phyloP scores from a whole-genome alignment of 2,113 vertebrate genomes.

The Podiceps cristatus region DNA sequence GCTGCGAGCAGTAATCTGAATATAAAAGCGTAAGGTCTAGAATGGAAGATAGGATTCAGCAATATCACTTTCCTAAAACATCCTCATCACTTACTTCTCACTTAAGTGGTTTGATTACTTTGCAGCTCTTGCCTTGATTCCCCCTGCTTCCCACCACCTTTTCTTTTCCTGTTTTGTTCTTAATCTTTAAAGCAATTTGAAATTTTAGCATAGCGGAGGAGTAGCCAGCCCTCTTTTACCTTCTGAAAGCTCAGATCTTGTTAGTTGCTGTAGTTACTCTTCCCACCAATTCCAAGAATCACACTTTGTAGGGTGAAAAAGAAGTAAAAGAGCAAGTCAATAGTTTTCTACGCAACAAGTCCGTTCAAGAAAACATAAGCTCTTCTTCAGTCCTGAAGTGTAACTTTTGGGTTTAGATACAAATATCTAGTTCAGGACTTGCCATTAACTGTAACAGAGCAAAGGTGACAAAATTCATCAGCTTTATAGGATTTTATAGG shows the following conservation, averaged over 20 bases:
- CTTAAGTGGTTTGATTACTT: slow-evolving; percentile 49
- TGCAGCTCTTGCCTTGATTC: background rate
- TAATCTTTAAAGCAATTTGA: background rate
- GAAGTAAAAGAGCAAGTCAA: background rate
- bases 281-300: background rate
- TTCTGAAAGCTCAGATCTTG: background rate
- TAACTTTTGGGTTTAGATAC: background rate
- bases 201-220: background rate
- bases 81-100: background rate
- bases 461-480: background rate
- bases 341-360: background rate
- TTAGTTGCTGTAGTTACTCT: background rate
- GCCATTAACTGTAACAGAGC: background rate
- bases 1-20: slow-evolving; percentile 37
- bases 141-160: background rate
- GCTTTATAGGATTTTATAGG: background rate
- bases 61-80: background rate
- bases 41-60: background rate
- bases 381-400: background rate
- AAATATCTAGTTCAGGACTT: background rate
- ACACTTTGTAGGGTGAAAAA: background rate
- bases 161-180: background rate
- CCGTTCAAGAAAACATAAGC: background rate
- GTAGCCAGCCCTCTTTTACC: background rate
- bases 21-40: slow-evolving; percentile 13